Percentiles rank a stretch among this genome's conserved stretches.
Evolutionary conservation across 2,113 vertebrate species (phyloP).

Genomic region (Hirundichthys speculiger): DNA sequence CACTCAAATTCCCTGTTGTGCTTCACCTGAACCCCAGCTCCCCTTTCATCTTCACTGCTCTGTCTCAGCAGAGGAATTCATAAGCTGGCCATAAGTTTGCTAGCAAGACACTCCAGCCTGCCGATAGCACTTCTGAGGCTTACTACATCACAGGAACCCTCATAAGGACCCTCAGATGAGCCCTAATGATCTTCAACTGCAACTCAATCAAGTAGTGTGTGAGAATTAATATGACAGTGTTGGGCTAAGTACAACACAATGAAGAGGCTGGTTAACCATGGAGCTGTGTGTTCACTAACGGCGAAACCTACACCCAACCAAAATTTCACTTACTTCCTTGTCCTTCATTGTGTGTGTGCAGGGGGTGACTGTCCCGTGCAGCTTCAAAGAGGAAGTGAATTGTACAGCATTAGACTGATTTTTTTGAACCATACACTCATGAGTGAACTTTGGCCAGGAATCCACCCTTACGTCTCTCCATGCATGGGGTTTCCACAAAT

Average conservation of each 20-base stretch:
- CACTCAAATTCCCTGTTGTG: conserved; percentile 36
- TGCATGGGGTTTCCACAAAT: conserved; percentile 64
- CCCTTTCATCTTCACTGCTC: conserved; percentile 2
- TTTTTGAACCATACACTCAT: conserved; percentile 31
- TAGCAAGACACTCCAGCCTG: conserved; percentile 68
- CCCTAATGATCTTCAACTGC: conserved; percentile 74
- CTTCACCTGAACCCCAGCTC: conserved; percentile 30
- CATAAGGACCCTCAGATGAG: conserved; percentile 71
- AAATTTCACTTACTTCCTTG: conserved; percentile 38
- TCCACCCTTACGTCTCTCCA: conserved; percentile 34
- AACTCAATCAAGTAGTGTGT: conserved; percentile 65
- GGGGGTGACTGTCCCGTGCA: conserved; percentile 25
- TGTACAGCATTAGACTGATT: conserved; percentile 68
- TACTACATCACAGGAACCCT: conserved; percentile 63
- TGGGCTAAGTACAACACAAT: conserved; percentile 44
- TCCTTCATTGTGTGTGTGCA: conserved; percentile 32
- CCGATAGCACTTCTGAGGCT: conserved; percentile 74
- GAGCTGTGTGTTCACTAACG: conserved; percentile 56
- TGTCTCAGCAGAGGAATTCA: conserved; percentile 67
- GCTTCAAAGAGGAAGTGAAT: conserved; percentile 28
- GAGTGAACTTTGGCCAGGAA: conserved; percentile 35
- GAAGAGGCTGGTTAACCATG: conserved; percentile 44
- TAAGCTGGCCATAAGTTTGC: conserved; percentile 68
- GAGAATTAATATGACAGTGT: conserved; percentile 62
- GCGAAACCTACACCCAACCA: conserved; percentile 62